These are phyloP conservation scores for Cherax quadricarinatus DNA, from an alignment of 1,140 invertebrate species.

Conservation along the genomic window DNA sequence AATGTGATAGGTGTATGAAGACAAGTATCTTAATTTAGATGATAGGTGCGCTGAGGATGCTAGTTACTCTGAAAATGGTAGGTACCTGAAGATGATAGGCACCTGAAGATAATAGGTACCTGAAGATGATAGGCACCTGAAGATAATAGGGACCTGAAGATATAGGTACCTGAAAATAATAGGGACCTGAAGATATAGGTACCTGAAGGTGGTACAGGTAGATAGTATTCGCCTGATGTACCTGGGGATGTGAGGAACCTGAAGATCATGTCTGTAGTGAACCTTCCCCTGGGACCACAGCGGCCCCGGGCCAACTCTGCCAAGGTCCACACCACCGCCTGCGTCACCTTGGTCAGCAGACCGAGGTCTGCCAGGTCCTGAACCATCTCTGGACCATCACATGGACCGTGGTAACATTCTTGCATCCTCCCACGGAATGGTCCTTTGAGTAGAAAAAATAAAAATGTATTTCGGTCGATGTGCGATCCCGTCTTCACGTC, in stretches of 20 bases:
- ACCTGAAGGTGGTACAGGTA: neutral
- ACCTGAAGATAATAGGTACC: too few relatives aligned
- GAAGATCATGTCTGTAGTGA: slow-evolving; percentile 65
- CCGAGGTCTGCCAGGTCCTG: slow-evolving; percentile 32
- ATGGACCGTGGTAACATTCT: slow-evolving; percentile 77
- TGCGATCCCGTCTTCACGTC: too few relatives aligned
- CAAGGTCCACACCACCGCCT: slow-evolving; percentile 62
- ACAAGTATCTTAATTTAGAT: too few relatives aligned
- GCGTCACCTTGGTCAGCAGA: slow-evolving; percentile 60
- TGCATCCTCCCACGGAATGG: slow-evolving; percentile 77
- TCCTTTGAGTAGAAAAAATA: slow-evolving; percentile 69
- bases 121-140: too few relatives aligned
- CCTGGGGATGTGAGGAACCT: neutral
- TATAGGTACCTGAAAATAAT: neutral
- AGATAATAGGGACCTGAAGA: too few relatives aligned
- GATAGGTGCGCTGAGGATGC: too few relatives aligned
- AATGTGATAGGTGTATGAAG: too few relatives aligned
- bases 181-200: neutral
- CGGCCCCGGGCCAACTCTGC: slow-evolving; percentile 57
- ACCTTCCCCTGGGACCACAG: slow-evolving; percentile 55
- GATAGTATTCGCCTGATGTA: neutral
- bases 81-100: too few relatives aligned
- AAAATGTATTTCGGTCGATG: too few relatives aligned
- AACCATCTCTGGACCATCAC: slow-evolving; percentile 74
- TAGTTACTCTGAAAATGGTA: too few relatives aligned